Base-by-base conservation (phyloP, 2,888 invertebrate species). In the Bombylius discolor region DNA sequence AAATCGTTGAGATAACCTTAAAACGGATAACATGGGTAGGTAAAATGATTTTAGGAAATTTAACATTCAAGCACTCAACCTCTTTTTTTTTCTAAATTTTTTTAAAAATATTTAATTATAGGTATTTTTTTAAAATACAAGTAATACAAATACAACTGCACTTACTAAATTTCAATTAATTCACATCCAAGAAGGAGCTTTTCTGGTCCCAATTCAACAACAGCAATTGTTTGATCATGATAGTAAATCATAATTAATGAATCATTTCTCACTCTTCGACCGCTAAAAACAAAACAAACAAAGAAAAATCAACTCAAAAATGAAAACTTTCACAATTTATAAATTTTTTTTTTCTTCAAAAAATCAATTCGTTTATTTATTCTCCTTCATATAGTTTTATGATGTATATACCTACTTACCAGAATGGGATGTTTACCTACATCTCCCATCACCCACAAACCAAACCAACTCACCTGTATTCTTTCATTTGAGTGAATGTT, bases 81-180 rank as follows among this genome's bases (percentile, higher is more conserved):
- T 23, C 3, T 3, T 23, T 23, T 23, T 23, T 23, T 23, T 23
- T 3, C 23, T 23, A 23, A 23, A 23, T 23, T 23, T 23, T 23
- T 23, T 23, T n/a, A n/a, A n/a, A n/a, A n/a, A n/a, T n/a, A n/a
- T n/a, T n/a, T n/a, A n/a, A n/a, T n/a, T n/a, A n/a, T n/a, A n/a
- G n/a, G n/a, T n/a, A n/a, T n/a, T n/a, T n/a, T n/a, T n/a, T n/a
- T n/a, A n/a, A n/a, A n/a, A n/a, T n/a, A n/a, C n/a, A n/a, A n/a
- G n/a, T n/a, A n/a, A n/a, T n/a, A n/a, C 23, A 23, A 23, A 23
- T 23, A 23, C 23, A 23, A 23, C 3, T 2, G 23, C 23, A 87
- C 90, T 88, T 75, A 92, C 91, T 84, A 83, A 63, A 89, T 87
- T 79, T 92, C 91, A 67, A 91, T 85, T 64, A 92, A 79, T 70